phyloP scores from a whole-genome alignment of 2,888 invertebrate species.

The Cinara cedri region DNA sequence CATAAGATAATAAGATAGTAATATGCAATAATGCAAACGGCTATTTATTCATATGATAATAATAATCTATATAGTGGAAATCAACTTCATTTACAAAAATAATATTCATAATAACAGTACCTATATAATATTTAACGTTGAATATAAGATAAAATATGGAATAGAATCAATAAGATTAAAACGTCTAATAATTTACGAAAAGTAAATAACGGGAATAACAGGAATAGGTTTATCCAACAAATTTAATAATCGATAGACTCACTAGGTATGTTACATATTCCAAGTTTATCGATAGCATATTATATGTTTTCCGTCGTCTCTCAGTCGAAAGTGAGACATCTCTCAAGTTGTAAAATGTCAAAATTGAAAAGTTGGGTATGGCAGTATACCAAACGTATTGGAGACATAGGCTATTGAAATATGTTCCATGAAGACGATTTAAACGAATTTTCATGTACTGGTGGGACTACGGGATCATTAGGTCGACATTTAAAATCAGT shows the following conservation, averaged over 20 bases:
- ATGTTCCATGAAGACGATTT: not conserved
- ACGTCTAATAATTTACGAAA: slow-evolving; percentile 7
- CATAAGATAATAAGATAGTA: too few species aligned
- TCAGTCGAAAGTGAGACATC: not conserved
- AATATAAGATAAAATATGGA: too few species aligned
- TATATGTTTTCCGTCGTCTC: not conserved
- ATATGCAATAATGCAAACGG: too few species aligned
- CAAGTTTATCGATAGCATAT: not conserved
- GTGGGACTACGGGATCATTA: slow-evolving; percentile 2
- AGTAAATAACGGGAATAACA: slow-evolving; percentile 10
- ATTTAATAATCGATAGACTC: slow-evolving; percentile 16
- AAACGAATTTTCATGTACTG: slow-evolving; percentile 10
- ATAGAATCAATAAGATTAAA: too few species aligned
- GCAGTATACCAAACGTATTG: not conserved
- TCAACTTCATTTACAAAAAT: too few species aligned
- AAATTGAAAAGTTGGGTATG: slow-evolving; percentile 3
- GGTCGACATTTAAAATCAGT: slow-evolving; percentile 8
- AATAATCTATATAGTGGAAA: too few species aligned
- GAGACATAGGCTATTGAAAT: slow-evolving; percentile 1
- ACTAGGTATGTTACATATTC: not conserved
- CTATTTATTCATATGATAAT: too few species aligned
- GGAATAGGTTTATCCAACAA: too few species aligned
- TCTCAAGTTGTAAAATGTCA: not conserved
- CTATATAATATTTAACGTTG: too few species aligned
- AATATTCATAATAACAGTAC: too few species aligned